Conservation (phyloP, 2,888 invertebrate species). For the Drosophila affinis region DNA sequence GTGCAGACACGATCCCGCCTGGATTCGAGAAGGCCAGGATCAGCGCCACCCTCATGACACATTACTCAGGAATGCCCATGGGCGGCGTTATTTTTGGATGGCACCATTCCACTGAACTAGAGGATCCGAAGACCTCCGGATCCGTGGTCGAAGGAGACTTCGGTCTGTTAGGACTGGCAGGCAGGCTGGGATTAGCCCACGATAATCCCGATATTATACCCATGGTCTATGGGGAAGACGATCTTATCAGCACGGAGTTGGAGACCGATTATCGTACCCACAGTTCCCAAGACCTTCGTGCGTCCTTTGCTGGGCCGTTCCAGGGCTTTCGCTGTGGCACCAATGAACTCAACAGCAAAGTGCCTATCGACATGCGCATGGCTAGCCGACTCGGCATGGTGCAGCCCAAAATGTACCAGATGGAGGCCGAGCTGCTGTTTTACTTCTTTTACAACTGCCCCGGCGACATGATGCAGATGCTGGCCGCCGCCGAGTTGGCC, state of each 20-base stretch:
- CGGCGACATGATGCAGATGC: constrained; percentile 67
- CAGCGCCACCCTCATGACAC: constrained; percentile 56
- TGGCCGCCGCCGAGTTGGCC: constrained; percentile 63
- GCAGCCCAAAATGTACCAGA: constrained; percentile 54
- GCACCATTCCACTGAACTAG: neutral
- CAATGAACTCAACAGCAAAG: constrained; percentile 28
- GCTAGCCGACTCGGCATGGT: constrained; percentile 15
- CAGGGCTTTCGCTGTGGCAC: constrained; percentile 23
- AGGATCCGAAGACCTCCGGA: neutral
- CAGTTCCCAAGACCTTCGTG: constrained; percentile 24
- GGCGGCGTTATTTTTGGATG: constrained; percentile 60
- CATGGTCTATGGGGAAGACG: constrained; percentile 43
- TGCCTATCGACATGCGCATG: constrained; percentile 6
- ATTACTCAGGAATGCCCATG: constrained; percentile 50
- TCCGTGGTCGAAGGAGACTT: constrained; percentile 23
- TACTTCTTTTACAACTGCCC: constrained; percentile 63
- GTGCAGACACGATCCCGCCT: constrained; percentile 50
- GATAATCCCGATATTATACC: constrained; percentile 20
- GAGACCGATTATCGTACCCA: constrained; percentile 6
- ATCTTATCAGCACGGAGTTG: constrained; percentile 22
- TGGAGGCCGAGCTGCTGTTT: constrained; percentile 60
- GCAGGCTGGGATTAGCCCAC: constrained; percentile 24
- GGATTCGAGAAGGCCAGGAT: constrained; percentile 39
- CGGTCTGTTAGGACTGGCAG: constrained; percentile 56
- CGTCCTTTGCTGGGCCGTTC: constrained; percentile 40